phyloP scores from a whole-genome alignment of 2,888 invertebrate species.

The Euphydryas editha region DNA sequence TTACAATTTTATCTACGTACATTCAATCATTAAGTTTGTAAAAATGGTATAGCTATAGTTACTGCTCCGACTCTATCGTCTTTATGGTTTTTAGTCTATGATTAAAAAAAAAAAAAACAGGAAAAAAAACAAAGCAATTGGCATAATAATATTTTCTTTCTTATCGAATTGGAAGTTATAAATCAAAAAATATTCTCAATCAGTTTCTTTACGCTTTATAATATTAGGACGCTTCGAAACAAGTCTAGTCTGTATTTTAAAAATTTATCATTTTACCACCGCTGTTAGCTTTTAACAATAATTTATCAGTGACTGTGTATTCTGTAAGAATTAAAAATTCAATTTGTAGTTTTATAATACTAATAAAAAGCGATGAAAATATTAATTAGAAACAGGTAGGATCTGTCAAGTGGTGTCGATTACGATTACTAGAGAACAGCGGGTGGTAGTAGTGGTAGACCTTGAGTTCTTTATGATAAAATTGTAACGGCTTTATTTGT shows the following conservation, averaged over 20 bases:
- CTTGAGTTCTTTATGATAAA: slow-evolving; percentile 25
- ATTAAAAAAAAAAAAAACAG: too few species aligned
- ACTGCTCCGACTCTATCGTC: too few species aligned
- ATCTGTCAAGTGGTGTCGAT: slow-evolving; percentile 29
- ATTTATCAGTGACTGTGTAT: slow-evolving; percentile 27
- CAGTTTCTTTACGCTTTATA: too few species aligned
- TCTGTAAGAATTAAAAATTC: slow-evolving; percentile 29
- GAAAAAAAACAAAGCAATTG: too few species aligned
- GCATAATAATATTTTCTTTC: too few species aligned
- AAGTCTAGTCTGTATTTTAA: background rate
- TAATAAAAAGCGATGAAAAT: slow-evolving; percentile 15
- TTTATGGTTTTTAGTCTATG: too few species aligned
- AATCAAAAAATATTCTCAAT: too few species aligned
- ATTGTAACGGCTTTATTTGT: slow-evolving; percentile 33
- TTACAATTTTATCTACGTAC: too few species aligned
- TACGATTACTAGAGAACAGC: slow-evolving; percentile 34
- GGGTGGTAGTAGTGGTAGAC: slow-evolving; percentile 33
- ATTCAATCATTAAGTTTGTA: too few species aligned
- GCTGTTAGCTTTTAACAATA: slow-evolving; percentile 16
- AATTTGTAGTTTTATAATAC: slow-evolving; percentile 22
- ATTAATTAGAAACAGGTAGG: slow-evolving; percentile 33
- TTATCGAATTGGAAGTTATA: too few species aligned
- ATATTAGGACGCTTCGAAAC: background rate
- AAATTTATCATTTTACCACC: background rate
- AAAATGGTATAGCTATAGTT: too few species aligned